Evolutionary conservation across 2,888 invertebrate species (phyloP), one percentile per base, ranked within the genome.

Genomic region (Eretmocerus hayati): DNA sequence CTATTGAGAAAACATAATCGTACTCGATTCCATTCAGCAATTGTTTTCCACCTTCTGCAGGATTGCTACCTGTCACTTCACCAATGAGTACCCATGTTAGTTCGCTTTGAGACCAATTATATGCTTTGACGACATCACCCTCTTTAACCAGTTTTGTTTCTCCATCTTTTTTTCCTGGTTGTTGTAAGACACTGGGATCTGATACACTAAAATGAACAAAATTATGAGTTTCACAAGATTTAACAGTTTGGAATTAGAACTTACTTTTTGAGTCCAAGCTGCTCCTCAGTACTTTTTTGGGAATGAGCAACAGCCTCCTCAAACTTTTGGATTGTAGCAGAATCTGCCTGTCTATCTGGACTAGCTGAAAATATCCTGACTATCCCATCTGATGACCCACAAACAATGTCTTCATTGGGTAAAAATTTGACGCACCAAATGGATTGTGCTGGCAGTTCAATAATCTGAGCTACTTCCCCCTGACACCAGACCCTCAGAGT

Each of bases 1-100:
- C 95, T n/a, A 97, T 91, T 56, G 83, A 86, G 71, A 97, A 96
- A 22, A 96, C 94, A 72, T 82, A 95, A 74, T 97, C 97, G 66
- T 94, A 97, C 63, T 90, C 87, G 77, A 88, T 83, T 58, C 95
- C 95, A 65, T 93, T 86, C 64, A 80, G 82, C 62, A 87, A 74
- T 5, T 84, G 84, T 72, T 90, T 92, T 20, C 87, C 88, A 0
- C 81, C 78, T 1, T 77, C 75, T 4, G 72, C 73, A 56, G 84
- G 81, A 1, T 78, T 77, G 3, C 84, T 82, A 0, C 95, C 92
- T 63, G 90, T 80, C 3, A 95, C 91, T 66, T 94, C 91, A 0
- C 95, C 95, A 15, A 95, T 75, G 67, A 89, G 84, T 50, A 80
- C 80, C 95, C 95, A 96, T 33, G 80, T 77, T 42, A 76, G 72